Conservation (phyloP, 2,888 invertebrate genomes). For the Ellobium chinense region DNA sequence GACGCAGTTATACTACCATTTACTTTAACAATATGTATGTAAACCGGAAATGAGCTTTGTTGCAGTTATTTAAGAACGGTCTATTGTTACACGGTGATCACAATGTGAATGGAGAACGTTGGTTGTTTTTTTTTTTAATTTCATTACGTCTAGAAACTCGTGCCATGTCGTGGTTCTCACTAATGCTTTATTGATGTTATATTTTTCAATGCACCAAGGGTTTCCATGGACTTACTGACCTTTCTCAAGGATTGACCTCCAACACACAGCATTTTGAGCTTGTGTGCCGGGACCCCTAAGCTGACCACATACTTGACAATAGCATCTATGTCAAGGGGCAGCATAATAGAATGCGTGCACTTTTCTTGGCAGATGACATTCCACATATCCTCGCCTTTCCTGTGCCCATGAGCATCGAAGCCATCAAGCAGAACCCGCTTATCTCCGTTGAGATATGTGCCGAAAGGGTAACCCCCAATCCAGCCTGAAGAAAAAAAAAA, state of each 20-base stretch:
- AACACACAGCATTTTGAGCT: not conserved
- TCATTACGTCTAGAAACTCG: too few species aligned
- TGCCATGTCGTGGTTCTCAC: too few species aligned
- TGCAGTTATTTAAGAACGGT: too few species aligned
- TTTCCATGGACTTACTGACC: too few species aligned
- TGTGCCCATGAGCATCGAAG: not conserved
- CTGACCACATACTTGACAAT: not conserved
- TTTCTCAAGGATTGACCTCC: conserved; percentile 1
- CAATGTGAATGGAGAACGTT: too few species aligned
- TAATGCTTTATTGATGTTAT: too few species aligned
- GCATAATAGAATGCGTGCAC: not conserved
- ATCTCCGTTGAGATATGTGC: not conserved
- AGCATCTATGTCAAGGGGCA: not conserved
- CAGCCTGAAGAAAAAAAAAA: not conserved
- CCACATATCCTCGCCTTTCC: not conserved
- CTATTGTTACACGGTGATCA: too few species aligned
- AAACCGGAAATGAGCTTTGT: too few species aligned
- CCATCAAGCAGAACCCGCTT: not conserved
- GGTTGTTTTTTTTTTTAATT: too few species aligned
- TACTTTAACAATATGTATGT: too few species aligned
- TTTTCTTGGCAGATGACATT: not conserved
- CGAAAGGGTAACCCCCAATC: not conserved
- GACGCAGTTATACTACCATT: too few species aligned
- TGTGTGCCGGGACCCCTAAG: not conserved
- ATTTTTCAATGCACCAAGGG: too few species aligned